These are phyloP conservation scores for Beaufortia kweichowensis DNA, from an alignment of 2,113 vertebrate species.

Conservation along the genomic window DNA sequence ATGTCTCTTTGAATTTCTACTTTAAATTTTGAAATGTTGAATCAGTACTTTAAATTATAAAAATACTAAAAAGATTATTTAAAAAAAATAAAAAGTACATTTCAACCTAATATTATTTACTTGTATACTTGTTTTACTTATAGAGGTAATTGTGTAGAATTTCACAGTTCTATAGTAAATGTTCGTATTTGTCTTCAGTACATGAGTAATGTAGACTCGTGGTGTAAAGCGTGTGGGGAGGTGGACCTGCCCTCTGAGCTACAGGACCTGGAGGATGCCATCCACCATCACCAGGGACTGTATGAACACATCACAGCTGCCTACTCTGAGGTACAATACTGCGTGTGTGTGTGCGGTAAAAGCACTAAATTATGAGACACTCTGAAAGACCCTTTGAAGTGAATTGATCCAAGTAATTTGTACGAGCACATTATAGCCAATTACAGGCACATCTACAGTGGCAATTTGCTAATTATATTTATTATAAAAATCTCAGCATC, in stretches of 20 bases:
- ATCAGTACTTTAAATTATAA: too few relatives aligned
- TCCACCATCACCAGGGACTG: slow-evolving; percentile 97
- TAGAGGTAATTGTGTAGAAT: background rate
- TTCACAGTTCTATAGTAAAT: slow-evolving; percentile 16
- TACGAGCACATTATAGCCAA: slow-evolving; percentile 9
- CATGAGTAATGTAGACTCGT: slow-evolving; percentile 96
- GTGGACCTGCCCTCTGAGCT: slow-evolving; percentile 95
- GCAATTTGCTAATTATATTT: slow-evolving; percentile 30
- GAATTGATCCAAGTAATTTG: background rate
- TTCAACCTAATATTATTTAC: too few relatives aligned
- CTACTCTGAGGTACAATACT: slow-evolving; percentile 86
- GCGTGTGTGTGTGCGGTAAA: background rate
- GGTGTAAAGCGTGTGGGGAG: slow-evolving; percentile 97
- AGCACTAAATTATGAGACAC: slow-evolving; percentile 3
- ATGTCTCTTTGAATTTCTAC: too few relatives aligned
- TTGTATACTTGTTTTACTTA: too few relatives aligned
- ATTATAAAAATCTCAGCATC: background rate
- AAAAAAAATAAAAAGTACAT: too few relatives aligned
- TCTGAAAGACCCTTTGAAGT: background rate
- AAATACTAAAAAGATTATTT: too few relatives aligned
- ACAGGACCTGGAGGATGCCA: slow-evolving; percentile 95
- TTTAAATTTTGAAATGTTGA: too few relatives aligned
- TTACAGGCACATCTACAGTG: slow-evolving; percentile 8
- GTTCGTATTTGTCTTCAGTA: slow-evolving; percentile 74
- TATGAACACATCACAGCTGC: slow-evolving; percentile 96